Evolutionary conservation across 2,113 vertebrate species (phyloP).

Genomic region (Bubo bubo): DNA sequence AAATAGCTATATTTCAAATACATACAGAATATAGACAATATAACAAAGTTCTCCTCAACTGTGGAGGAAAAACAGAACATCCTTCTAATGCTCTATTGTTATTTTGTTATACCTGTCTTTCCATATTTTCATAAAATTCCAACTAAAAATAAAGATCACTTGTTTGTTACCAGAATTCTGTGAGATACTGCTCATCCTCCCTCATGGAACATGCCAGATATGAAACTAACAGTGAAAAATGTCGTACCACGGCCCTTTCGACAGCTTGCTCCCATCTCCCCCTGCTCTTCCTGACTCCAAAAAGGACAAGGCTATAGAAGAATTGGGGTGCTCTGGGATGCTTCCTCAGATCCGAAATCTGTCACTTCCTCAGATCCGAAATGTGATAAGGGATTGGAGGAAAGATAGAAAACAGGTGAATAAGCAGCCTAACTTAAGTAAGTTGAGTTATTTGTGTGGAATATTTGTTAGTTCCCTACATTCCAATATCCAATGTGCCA

Average conservation of each 20-base stretch:
- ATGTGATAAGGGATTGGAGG: not conserved
- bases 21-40: not conserved
- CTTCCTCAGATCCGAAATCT: not conserved
- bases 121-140: not conserved
- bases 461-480: not conserved
- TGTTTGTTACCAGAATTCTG: not conserved
- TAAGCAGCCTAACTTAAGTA: not conserved
- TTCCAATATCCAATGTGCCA: not conserved
- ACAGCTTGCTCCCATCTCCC: not conserved
- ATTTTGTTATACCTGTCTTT: not conserved
- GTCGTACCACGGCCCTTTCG: not conserved
- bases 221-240: not conserved
- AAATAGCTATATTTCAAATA: not conserved
- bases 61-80: not conserved
- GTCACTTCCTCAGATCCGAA: not conserved
- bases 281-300: not conserved
- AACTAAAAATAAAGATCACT: not conserved
- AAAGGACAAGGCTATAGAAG: not conserved
- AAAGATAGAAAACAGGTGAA: not conserved
- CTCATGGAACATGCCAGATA: not conserved
- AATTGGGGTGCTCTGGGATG: not conserved
- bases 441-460: not conserved
- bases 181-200: not conserved
- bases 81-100: not conserved
- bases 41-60: not conserved